Base-by-base conservation (phyloP, 2,113 vertebrate species). In the Pelusios castaneus region DNA sequence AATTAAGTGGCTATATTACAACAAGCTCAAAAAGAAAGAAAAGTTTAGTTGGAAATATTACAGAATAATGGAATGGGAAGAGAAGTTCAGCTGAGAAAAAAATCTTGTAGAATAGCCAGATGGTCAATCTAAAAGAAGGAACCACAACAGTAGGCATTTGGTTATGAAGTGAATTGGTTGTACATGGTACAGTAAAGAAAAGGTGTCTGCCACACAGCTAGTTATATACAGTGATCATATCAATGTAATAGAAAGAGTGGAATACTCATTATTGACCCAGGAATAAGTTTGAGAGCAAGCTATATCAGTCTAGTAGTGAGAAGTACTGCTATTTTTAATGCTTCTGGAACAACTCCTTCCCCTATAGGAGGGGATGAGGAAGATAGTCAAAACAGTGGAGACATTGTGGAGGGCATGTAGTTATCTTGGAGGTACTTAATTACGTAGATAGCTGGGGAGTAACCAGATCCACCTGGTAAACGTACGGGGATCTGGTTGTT, bases 381-480 rank as follows among this genome's bases (percentile, higher is more conserved):
- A 91, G 88, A 91, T 89, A 83, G 95, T 89, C 54, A 84, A 80
- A 97, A 95, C 91, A 88, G 80, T 3, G 54, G 10, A 5, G 85
- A 78, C 25, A 41, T 58, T 75, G 17, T 43, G 24, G 31, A 96
- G 73, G 87, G 86, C 58, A 9, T 67, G 80, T 93, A 92, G 94
- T 97, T 97, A 95, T 94, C 84, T 93, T 73, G 19, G 56, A 89
- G 76, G 63, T 92, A 85, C 96, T 97, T 96, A 92, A 92, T 89
- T 96, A 94, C 88, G 94, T 90, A 91, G 77, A 83, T 95, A 91
- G 89, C 95, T 96, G 80, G 91, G 85, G 91, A 92, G 63, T 97
- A 90, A 94, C 89, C 91, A 85, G 95, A 96, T 95, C 95, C 93
- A 94, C 88, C 43, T 96, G 90, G 93, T 96, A 97, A 93, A 84